Conservation (phyloP, 1,140 invertebrate genomes). For the Choristoneura fumiferana region DNA sequence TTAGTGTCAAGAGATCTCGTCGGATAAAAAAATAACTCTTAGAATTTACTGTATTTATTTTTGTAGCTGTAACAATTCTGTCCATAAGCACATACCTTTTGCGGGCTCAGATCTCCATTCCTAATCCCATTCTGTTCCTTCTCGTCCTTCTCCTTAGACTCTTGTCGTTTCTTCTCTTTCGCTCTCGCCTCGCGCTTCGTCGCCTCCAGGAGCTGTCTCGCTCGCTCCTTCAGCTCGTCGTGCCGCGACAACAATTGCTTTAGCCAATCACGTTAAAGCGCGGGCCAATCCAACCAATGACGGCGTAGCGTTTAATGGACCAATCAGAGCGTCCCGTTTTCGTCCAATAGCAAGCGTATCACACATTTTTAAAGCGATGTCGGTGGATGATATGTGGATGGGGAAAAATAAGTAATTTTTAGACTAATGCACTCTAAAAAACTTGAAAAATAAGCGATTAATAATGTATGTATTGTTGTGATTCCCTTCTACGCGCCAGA, state of each 20-base stretch:
- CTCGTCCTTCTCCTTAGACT: conserved; percentile 44
- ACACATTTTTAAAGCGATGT: conserved; percentile 34
- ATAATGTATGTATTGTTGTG: too few species aligned
- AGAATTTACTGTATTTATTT: too few species aligned
- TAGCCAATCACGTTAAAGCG: conserved; percentile 20
- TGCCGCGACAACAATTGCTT: conserved; percentile 88
- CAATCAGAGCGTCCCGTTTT: conserved; percentile 28
- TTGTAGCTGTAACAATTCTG: background rate
- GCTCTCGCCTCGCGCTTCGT: conserved; percentile 86
- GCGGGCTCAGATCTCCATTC: conserved; percentile 56
- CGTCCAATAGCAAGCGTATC: conserved; percentile 21
- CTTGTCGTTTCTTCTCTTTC: conserved; percentile 76
- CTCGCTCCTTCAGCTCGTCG: conserved; percentile 93
- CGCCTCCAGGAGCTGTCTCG: conserved; percentile 93
- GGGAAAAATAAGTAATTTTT: conserved; percentile 12
- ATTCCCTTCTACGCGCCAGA: too few species aligned
- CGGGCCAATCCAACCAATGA: conserved; percentile 23
- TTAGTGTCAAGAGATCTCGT: too few species aligned
- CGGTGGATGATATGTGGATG: conserved; percentile 26
- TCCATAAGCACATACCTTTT: conserved; percentile 51
- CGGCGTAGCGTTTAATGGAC: conserved; percentile 26
- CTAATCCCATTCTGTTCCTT: conserved; percentile 50
- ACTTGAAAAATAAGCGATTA: background rate
- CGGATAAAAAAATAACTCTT: too few species aligned
- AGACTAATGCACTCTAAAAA: conserved; percentile 12